Evolutionary conservation across 2,888 invertebrate species (phyloP).

Genomic region (Drosophila neonasuta): DNA sequence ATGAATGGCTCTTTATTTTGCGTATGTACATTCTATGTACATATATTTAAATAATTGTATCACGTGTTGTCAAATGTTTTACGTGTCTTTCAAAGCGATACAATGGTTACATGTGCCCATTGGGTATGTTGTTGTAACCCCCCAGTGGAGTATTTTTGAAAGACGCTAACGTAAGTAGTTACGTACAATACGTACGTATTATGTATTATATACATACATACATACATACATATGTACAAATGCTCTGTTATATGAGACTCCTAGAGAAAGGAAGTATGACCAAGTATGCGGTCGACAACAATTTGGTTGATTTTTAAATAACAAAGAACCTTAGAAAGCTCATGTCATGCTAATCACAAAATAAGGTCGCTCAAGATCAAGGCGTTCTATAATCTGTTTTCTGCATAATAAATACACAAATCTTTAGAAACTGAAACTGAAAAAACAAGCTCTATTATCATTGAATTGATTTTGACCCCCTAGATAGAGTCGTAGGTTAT

Average conservation of each 20-base stretch:
- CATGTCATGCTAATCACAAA: constrained; percentile 63
- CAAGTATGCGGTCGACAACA: constrained; percentile 20
- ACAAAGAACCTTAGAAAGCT: constrained; percentile 45
- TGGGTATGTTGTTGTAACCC: neutral
- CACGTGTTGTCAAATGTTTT: neutral
- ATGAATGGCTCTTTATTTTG: neutral
- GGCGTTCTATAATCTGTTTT: constrained; percentile 57
- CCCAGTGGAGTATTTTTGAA: neutral
- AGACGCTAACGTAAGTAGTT: neutral
- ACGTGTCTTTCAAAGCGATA: neutral
- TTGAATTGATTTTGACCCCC: constrained; percentile 65
- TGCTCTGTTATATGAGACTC: constrained; percentile 1
- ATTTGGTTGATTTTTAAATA: constrained; percentile 37
- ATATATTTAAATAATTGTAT: neutral
- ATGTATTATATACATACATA: neutral
- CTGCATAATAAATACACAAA: constrained; percentile 62
- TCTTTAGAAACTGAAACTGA: constrained; percentile 52
- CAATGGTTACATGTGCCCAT: neutral
- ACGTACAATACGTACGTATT: neutral
- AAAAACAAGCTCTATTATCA: constrained; percentile 67
- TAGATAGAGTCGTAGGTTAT: constrained; percentile 19
- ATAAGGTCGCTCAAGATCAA: constrained; percentile 75
- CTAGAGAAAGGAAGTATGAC: constrained; percentile 24
- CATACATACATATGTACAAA: constrained; percentile 3
- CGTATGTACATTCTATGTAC: neutral